Base-by-base conservation (phyloP, 2,797 vertebrate genomes). In the Agapornis canus region DNA sequence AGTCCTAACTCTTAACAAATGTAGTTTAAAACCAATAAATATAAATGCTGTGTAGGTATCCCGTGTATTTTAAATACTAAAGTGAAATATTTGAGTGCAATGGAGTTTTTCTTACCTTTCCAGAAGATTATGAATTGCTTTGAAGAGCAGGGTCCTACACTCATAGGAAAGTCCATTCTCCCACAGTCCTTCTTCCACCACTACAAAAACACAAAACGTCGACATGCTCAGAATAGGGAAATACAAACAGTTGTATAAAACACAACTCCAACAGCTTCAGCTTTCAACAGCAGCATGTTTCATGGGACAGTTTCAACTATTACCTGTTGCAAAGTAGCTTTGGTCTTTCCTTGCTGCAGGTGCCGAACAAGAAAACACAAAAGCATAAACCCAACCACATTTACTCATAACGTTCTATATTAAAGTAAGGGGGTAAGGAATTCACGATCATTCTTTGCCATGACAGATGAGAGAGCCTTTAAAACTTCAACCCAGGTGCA, bases 151-250 rank as follows among this genome's bases (percentile, higher is more conserved):
- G 26, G 99, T 99, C 97, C 99, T 98, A 97, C 99, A 99, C 98
- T 99, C 99, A 68, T 99, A 99, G 86, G 99, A 99, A 97, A 99
- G 98, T 80, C 99, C 99, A 89, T 99, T 99, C 98, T 99, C 99
- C 99, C 99, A 99, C 26, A 99, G 97, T 86, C 99, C 99, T 97
- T 99, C 99, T 97, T 99, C 99, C 69, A 99, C 98, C 98, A 99
- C 99, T 99, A 97, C 65, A 97, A 96, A 97, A 92, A 88, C 77
- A 82, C 2, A 91, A 93, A 92, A 71, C 2, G 4, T 66, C 90
- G 82, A 76, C 52, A 83, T 14, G 43, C n/a, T 94, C 51, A 94
- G 71, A 79, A 89, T 0, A 35, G 18, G 20, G 26, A 69, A 83
- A 43, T 22, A n/a, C 25, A 43, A 73, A 70, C 32, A 45, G 70